phyloP scores from a whole-genome alignment of 2,113 vertebrate species.

The Aegithalos caudatus region DNA sequence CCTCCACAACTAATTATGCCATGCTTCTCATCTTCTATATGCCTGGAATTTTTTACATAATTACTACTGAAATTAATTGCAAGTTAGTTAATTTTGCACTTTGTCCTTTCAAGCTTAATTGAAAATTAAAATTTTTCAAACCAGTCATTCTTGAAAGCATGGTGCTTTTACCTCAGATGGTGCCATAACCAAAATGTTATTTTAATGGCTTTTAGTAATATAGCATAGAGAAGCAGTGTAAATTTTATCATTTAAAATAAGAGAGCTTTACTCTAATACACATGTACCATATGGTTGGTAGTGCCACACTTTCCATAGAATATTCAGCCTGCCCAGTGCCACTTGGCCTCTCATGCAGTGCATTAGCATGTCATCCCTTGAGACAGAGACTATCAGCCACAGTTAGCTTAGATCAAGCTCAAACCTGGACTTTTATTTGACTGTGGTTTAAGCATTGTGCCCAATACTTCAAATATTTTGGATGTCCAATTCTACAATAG shows the following conservation, averaged over 20 bases:
- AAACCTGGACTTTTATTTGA: neutral
- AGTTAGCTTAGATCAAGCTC: neutral
- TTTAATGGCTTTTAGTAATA: neutral
- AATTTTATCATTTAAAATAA: neutral
- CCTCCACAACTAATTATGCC: conserved; percentile 72
- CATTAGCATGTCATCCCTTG: neutral
- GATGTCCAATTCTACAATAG: neutral
- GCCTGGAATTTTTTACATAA: conserved; percentile 74
- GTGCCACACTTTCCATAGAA: neutral
- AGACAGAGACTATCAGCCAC: neutral
- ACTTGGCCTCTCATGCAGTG: neutral
- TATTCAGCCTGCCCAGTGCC: neutral
- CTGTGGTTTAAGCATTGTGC: neutral
- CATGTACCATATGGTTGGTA: neutral
- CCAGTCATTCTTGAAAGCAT: conserved; percentile 5
- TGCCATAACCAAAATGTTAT: neutral
- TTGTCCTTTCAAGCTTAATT: conserved; percentile 72
- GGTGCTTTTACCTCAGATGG: conserved; percentile 1
- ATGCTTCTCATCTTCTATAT: conserved; percentile 66
- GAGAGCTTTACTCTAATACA: neutral
- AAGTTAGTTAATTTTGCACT: conserved; percentile 78
- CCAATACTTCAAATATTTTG: neutral
- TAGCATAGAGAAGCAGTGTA: neutral
- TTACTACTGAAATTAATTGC: conserved; percentile 80
- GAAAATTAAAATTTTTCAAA: conserved; percentile 65